Percentiles rank a stretch among this genome's conserved stretches.
Conservation (phyloP, 1,140 invertebrate species). For the Pseudomyrmex concolor region DNA sequence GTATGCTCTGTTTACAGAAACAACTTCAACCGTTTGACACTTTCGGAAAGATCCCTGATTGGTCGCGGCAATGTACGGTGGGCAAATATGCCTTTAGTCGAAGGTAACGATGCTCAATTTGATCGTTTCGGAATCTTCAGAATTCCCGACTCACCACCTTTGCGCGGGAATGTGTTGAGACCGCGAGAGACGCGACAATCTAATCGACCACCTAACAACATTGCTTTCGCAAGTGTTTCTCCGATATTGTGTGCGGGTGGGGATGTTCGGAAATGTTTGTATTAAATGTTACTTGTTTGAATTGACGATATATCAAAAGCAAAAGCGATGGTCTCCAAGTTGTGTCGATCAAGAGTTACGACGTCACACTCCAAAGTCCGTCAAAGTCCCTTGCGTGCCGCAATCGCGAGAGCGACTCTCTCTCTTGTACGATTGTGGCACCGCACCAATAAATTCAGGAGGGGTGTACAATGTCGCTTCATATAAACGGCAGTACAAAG, state of each 20-base stretch:
- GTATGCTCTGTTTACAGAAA: conserved; percentile 66
- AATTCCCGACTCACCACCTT: conserved; percentile 10
- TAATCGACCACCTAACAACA: background rate
- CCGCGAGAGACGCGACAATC: no score
- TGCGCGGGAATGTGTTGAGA: background rate
- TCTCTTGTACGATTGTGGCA: background rate
- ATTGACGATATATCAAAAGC: background rate
- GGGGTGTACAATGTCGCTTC: conserved; percentile 49
- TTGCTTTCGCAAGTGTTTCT: no score
- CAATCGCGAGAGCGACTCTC: background rate
- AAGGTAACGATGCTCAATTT: conserved; percentile 42
- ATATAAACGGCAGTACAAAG: conserved; percentile 41
- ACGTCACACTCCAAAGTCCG: background rate
- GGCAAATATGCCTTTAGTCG: conserved; percentile 55
- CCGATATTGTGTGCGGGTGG: no score
- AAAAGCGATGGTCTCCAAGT: background rate
- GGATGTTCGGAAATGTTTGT: no score
- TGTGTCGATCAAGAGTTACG: background rate
- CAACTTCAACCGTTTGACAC: conserved; percentile 71
- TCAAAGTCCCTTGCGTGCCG: background rate
- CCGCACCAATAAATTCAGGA: conserved; percentile 54
- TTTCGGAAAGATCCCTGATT: conserved; percentile 47
- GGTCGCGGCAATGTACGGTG: conserved; percentile 33
- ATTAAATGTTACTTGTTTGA: no score
- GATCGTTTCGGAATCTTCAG: conserved; percentile 18